Conservation (phyloP, 2,113 vertebrate genomes). For the Manacus vitellinus region DNA sequence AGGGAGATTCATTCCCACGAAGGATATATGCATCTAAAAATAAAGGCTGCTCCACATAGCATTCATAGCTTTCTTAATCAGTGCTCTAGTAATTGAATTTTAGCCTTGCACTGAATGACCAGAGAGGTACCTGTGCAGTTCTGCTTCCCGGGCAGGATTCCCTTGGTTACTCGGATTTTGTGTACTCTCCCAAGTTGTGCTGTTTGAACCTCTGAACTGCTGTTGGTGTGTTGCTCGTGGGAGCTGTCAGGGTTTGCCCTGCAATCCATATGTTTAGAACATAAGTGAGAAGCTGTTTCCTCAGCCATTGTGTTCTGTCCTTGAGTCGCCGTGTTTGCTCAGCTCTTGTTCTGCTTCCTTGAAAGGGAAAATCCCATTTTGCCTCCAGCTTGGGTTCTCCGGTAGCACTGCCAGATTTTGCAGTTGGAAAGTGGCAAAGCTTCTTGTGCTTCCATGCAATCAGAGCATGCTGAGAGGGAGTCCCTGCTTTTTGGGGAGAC, state of each 20-base stretch:
- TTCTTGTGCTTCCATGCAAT: background rate
- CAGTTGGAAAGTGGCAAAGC: background rate
- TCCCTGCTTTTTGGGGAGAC: background rate
- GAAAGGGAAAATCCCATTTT: background rate
- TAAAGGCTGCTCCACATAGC: constrained; percentile 30
- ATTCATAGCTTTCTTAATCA: constrained; percentile 21
- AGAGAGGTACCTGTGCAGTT: background rate
- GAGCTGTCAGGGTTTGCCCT: background rate
- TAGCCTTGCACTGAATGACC: background rate
- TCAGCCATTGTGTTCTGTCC: background rate
- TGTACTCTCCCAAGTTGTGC: too few species aligned
- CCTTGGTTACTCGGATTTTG: background rate
- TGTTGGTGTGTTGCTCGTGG: background rate
- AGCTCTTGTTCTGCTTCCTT: background rate
- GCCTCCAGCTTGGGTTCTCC: background rate
- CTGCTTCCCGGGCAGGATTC: background rate
- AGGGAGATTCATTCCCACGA: background rate
- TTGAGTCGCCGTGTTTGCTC: background rate
- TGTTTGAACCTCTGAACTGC: background rate
- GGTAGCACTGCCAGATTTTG: background rate
- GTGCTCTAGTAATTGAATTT: background rate
- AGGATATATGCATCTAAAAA: constrained; percentile 31
- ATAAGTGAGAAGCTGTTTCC: background rate
- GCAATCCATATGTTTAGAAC: background rate
- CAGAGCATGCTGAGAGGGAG: background rate